A percentile compares a stretch with the other conserved stretches of the same genome.
Evolutionary conservation across 2,888 invertebrate genomes (phyloP).

Genomic region (Schrankia costaestrigalis): DNA sequence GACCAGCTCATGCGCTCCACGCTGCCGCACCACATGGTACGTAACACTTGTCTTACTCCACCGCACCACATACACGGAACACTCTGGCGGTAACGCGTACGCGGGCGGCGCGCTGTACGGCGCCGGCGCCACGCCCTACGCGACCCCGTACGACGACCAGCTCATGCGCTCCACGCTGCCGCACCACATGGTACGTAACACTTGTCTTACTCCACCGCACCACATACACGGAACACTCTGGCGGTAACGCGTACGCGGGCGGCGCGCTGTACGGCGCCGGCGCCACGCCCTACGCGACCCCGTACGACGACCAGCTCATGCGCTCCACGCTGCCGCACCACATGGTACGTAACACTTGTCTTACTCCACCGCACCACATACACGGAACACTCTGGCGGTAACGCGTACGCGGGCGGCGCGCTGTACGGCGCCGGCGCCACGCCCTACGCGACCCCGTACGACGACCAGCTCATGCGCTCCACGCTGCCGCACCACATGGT

Average conservation of each 20-base stretch:
- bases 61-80: background rate
- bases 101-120: constrained; percentile 81
- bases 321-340: constrained; percentile 80
- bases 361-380: background rate
- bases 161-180: constrained; percentile 85
- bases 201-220: background rate
- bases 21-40: constrained; percentile 22
- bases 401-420: constrained; percentile 82
- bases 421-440: constrained; percentile 78
- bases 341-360: constrained; percentile 11
- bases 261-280: constrained; percentile 79
- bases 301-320: constrained; percentile 86
- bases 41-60: background rate
- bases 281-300: constrained; percentile 85
- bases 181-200: constrained; percentile 16
- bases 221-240: background rate
- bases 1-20: constrained; percentile 89
- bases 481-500: constrained; percentile 55
- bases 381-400: background rate
- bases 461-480: constrained; percentile 88
- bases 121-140: constrained; percentile 84
- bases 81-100: too few relatives aligned
- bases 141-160: constrained; percentile 84
- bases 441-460: constrained; percentile 84
- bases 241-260: too few relatives aligned